Percentiles rank a stretch among this genome's conserved stretches.
phyloP scores from a whole-genome alignment of 2,888 invertebrate genomes.

The Latheticus oryzae region DNA sequence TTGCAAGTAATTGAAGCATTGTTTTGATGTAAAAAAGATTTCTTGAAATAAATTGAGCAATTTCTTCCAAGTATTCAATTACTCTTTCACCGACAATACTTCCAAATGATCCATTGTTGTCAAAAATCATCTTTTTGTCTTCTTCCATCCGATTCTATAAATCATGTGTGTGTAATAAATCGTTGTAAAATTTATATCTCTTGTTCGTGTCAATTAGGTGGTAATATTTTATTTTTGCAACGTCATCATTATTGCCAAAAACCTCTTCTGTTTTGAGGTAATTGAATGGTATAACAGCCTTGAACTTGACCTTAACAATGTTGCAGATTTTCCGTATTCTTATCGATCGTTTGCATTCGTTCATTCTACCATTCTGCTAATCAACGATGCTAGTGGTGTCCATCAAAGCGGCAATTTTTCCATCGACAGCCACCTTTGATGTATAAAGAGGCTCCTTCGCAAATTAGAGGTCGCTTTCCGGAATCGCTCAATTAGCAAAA shows the following conservation, averaged over 20 bases:
- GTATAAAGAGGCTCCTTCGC: constrained; percentile 18
- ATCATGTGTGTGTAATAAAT: constrained; percentile 41
- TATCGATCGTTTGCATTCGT: constrained; percentile 34
- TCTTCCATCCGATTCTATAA: constrained; percentile 28
- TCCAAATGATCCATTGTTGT: constrained; percentile 30
- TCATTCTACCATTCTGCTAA: constrained; percentile 12
- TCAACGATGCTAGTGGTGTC: constrained; percentile 19
- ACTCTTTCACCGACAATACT: constrained; percentile 22
- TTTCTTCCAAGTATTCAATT: constrained; percentile 22
- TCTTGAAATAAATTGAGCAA: constrained; percentile 3
- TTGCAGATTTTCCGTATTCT: constrained; percentile 5
- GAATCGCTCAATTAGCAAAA: constrained; percentile 34
- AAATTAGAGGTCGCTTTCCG: constrained; percentile 30
- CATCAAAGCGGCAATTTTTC: constrained; percentile 17
- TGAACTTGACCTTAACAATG: constrained; percentile 20
- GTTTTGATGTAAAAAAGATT: constrained; percentile 4
- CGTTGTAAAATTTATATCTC: constrained; percentile 38
- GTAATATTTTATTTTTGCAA: constrained; percentile 38
- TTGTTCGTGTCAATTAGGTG: constrained; percentile 43
- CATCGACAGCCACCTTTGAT: constrained; percentile 11
- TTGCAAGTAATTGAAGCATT: constrained; percentile 2
- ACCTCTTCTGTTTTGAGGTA: constrained; percentile 20
- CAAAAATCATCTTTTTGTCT: constrained; percentile 18
- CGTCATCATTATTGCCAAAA: constrained; percentile 22
- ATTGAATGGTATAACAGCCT: background rate